Evolutionary conservation across 2,888 invertebrate genomes (phyloP).

Genomic region (Lasioglossum oenotherae): DNA sequence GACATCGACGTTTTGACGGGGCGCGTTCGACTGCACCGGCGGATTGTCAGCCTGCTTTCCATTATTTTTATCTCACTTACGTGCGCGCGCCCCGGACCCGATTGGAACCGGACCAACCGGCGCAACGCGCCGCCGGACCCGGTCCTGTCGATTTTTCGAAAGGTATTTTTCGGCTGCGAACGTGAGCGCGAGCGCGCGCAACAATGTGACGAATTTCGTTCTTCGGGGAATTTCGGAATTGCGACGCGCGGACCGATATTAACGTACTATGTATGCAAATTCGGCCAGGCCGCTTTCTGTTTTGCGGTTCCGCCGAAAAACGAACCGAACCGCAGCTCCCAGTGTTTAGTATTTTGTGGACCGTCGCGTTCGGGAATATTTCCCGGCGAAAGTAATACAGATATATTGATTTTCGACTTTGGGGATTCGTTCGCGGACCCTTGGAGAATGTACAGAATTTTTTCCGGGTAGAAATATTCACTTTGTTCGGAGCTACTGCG

Average conservation of each 20-base stretch:
- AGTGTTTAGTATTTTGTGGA: not conserved
- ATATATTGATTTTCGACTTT: not conserved
- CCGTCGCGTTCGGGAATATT: not conserved
- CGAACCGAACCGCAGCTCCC: not conserved
- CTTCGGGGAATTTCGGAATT: conserved; percentile 3
- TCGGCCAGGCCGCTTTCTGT: not conserved
- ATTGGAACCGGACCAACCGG: conserved; percentile 4
- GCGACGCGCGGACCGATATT: not conserved
- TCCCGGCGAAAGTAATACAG: not conserved
- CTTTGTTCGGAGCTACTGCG: not conserved
- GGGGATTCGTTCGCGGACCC: not conserved
- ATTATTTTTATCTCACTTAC: conserved; percentile 44
- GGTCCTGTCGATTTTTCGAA: not conserved
- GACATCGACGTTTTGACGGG: conserved; percentile 68
- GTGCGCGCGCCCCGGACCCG: not conserved
- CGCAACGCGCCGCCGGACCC: not conserved
- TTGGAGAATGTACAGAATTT: not conserved
- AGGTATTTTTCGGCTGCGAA: not conserved
- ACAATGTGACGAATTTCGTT: conserved; percentile 4
- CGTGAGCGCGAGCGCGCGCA: not conserved
- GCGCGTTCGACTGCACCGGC: conserved; percentile 45
- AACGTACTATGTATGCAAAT: conserved; percentile 4
- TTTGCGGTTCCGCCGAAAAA: not conserved
- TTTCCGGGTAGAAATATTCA: not conserved
- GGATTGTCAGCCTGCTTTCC: conserved; percentile 40